Conservation (phyloP, 1,140 invertebrate genomes). For the Drosophila nigrodunni region DNA sequence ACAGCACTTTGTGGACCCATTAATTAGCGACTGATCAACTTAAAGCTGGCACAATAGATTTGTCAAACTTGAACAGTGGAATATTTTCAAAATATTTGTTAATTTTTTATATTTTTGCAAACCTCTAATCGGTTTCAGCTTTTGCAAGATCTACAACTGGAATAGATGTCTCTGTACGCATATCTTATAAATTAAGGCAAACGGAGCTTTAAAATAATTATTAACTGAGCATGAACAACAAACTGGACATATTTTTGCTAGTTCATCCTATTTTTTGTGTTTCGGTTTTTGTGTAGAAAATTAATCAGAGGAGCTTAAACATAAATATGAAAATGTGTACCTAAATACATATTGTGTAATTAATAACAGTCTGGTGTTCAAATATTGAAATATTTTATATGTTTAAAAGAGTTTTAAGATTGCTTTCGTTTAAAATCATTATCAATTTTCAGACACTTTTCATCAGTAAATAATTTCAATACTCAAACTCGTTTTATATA, state of each 20-base stretch:
- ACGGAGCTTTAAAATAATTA: constrained; percentile 21
- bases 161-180: constrained; percentile 13
- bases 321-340: not conserved
- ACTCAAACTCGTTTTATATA: no score
- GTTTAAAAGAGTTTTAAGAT: no score
- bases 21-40: constrained; percentile 41
- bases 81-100: not conserved
- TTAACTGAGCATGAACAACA: constrained; percentile 13
- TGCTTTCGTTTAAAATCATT: no score
- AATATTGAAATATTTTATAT: no score
- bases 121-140: constrained; percentile 11
- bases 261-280: constrained; percentile 31
- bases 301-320: constrained; percentile 22
- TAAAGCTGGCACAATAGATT: constrained; percentile 34
- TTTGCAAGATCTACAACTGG: constrained; percentile 36
- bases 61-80: constrained; percentile 27
- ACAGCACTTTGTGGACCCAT: constrained; percentile 28
- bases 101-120: not conserved
- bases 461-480: no score
- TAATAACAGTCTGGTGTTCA: no score
- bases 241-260: constrained; percentile 21
- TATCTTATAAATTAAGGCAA: constrained; percentile 25
- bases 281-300: constrained; percentile 18
- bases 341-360: no score
- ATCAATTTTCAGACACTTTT: no score